Evolutionary conservation across 35 echinoderm and acorn worm species (phyloP).

Genomic region (Lytechinus variegatus): DNA sequence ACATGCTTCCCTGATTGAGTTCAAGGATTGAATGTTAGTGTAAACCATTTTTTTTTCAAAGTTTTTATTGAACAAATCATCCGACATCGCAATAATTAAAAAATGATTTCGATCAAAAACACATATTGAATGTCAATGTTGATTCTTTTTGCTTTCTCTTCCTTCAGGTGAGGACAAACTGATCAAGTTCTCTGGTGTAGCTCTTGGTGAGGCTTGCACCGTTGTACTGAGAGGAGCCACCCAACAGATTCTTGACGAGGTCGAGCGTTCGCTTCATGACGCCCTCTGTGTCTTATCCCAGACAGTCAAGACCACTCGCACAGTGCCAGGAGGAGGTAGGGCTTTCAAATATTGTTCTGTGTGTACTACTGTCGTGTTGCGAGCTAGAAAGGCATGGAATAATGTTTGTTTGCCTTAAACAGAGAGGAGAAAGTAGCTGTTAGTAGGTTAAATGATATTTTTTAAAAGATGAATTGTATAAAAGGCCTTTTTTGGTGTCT

Average conservation of each 20-base stretch:
- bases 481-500: no score
- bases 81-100: no score
- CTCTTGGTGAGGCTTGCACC: slow-evolving; percentile 90
- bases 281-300: slow-evolving; percentile 96
- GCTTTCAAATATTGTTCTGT: neutral
- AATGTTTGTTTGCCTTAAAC: no score
- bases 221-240: slow-evolving; percentile 90
- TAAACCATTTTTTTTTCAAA: no score
- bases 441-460: no score
- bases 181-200: slow-evolving; percentile 89
- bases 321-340: slow-evolving; percentile 89
- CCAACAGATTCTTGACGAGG: slow-evolving; percentile 94
- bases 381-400: no score
- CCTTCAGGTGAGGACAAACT: slow-evolving; percentile 93
- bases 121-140: neutral
- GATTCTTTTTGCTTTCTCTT: neutral
- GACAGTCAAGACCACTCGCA: slow-evolving; percentile 85
- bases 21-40: no score
- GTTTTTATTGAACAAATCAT: no score
- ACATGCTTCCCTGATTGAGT: no score
- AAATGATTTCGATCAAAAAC: no score
- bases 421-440: no score
- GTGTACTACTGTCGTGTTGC: neutral
- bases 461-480: no score
- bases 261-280: slow-evolving; percentile 92